These are phyloP conservation scores for Himalopsyche phryganea DNA, from an alignment of 1,140 invertebrate genomes.

Conservation along the genomic window DNA sequence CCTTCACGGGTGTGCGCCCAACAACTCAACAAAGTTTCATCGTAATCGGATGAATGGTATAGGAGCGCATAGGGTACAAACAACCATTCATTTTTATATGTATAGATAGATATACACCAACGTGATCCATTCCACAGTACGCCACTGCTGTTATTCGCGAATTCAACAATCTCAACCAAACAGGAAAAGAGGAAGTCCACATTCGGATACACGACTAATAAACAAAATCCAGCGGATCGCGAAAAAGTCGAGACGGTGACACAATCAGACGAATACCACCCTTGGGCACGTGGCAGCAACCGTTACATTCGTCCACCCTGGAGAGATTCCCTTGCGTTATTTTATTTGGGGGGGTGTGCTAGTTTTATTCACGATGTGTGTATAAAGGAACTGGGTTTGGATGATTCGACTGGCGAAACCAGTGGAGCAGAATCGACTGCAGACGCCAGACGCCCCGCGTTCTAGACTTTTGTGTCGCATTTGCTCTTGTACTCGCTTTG, in stretches of 20 bases:
- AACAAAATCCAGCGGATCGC: slow-evolving; percentile 15
- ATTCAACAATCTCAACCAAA: slow-evolving; percentile 12
- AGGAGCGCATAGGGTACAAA: too few species aligned
- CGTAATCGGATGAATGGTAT: too few species aligned
- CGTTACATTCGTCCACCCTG: too few species aligned
- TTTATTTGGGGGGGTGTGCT: background rate
- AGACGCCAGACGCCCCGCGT: slow-evolving; percentile 30
- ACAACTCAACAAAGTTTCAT: too few species aligned
- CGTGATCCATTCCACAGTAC: too few species aligned
- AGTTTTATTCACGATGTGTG: slow-evolving; percentile 26
- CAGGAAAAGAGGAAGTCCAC: slow-evolving; percentile 30
- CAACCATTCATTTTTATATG: too few species aligned
- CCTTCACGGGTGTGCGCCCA: too few species aligned
- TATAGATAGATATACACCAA: too few species aligned
- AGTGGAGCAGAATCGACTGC: slow-evolving; percentile 30
- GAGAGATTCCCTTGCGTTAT: too few species aligned
- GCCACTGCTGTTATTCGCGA: background rate
- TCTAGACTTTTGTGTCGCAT: slow-evolving; percentile 27
- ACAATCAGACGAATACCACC: background rate
- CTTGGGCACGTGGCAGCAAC: too few species aligned
- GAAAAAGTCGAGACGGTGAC: background rate
- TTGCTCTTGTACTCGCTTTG: background rate
- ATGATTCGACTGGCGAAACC: slow-evolving; percentile 21
- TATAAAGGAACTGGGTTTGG: slow-evolving; percentile 24
- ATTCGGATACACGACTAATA: slow-evolving; percentile 30